Conservation (phyloP, 2,113 vertebrate genomes). For the Tupaia chinensis region DNA sequence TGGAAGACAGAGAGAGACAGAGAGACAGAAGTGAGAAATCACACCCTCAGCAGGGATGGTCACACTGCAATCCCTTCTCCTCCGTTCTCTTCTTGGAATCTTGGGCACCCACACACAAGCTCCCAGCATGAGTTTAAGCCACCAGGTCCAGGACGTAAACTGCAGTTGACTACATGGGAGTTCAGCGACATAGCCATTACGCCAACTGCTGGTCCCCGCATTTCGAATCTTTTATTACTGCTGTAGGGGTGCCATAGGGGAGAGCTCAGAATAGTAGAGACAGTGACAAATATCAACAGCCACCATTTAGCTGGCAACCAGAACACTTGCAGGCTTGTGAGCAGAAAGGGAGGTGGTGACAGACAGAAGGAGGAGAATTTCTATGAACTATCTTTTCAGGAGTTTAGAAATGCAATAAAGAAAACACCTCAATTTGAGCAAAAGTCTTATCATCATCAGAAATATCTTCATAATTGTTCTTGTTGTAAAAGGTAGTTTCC, state of each 20-base stretch:
- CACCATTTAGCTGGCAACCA: background rate
- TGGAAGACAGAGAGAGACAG: too few species aligned
- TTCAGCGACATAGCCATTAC: too few species aligned
- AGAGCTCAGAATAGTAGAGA: background rate
- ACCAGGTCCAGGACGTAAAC: too few species aligned
- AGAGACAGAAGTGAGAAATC: too few species aligned
- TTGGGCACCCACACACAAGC: too few species aligned
- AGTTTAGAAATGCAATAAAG: background rate
- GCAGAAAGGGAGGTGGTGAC: background rate
- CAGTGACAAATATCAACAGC: accelerated
- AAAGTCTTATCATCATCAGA: background rate
- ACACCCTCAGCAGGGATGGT: too few species aligned
- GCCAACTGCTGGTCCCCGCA: too few species aligned
- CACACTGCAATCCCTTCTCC: too few species aligned
- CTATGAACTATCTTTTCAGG: background rate
- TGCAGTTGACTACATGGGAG: too few species aligned
- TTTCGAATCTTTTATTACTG: too few species aligned
- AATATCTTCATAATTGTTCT: slow-evolving; percentile 22
- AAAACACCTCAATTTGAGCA: background rate
- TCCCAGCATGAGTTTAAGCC: too few species aligned
- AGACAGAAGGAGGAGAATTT: background rate
- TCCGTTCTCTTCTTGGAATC: too few species aligned
- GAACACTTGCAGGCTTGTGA: background rate
- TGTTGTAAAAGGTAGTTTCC: slow-evolving; percentile 32
- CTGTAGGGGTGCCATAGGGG: background rate